Evolutionary conservation across 1,140 invertebrate species (phyloP).

Genomic region (Achatina immaculata): DNA sequence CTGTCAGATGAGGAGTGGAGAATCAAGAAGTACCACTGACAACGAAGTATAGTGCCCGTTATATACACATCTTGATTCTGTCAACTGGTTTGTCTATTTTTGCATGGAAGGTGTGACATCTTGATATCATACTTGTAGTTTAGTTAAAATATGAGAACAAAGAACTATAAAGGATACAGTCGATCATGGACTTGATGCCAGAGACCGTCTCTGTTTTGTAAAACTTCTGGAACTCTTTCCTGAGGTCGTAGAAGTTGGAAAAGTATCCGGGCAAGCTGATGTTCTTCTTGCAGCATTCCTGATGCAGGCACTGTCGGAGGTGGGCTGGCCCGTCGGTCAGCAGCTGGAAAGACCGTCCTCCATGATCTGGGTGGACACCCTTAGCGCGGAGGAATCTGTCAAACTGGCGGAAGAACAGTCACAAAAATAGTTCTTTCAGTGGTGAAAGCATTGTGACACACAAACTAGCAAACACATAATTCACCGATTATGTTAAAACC

Average conservation of each 20-base stretch:
- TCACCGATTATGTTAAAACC: no score
- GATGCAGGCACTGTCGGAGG: constrained; percentile 92
- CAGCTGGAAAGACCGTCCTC: constrained; percentile 72
- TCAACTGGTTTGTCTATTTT: no score
- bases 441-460: no score
- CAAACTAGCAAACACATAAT: no score
- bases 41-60: no score
- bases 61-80: no score
- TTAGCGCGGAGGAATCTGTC: constrained; percentile 73
- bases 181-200: constrained; percentile 67
- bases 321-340: constrained; percentile 88
- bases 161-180: constrained; percentile 84
- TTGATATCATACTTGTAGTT: no score
- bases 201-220: constrained; percentile 76
- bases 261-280: constrained; percentile 87
- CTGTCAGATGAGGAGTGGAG: no score
- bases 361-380: constrained; percentile 69
- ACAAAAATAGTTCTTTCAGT: no score
- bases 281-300: constrained; percentile 90
- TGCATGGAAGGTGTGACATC: no score
- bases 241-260: constrained; percentile 88
- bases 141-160: no score
- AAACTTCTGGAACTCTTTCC: constrained; percentile 89
- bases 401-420: constrained; percentile 75
- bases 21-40: no score